Base-by-base conservation (phyloP, 2,113 vertebrate genomes). In the Arenaria interpres region DNA sequence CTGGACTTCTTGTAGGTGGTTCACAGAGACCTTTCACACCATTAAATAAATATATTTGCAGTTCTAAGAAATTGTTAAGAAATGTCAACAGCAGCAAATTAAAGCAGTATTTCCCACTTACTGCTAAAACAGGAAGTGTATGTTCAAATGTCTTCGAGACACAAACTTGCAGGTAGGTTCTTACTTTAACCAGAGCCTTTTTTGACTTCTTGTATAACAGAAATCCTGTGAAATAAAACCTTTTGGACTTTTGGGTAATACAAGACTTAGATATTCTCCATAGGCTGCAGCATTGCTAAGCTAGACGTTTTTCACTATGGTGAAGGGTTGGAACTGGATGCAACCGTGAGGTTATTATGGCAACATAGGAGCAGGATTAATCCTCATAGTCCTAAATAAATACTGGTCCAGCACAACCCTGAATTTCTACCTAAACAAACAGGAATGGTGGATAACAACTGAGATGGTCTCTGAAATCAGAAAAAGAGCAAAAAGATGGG, bases 181-280 rank as follows among this genome's bases (percentile, higher is more conserved):
- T 62, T 69, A 68, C 19, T 90, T 88, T 94, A 79, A 30, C 43
- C 27, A 85, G 24, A 68, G 10, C 10, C 19, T 72, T 94, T 94
- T 93, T 63, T 45, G 21, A 33, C 30, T 32, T 68, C 35, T 56
- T 53, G 5, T 30, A 4, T 30, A 60, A 59, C 25, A 82, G 48
- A 39, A 73, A 69, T 10, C 20, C 75, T 63, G 12, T 51, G 41
- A 79, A 88, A 64, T 24, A 54, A 45, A 51, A 25, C 30, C 64
- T 64, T 69, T 56, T 39, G 7, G 56, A 66, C 27, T 54, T 79
- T 71, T 32, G 12, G 8, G 24, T 50, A 79, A 48, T 25, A 35
- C 19, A 67, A 77, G 37, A 62, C 8, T 20, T 19, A 77, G 28
- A 41, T 24, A 37, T 9, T 35, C 14, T 50, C 57, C 8, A 2